Evolutionary conservation across 2,797 vertebrate genomes (phyloP).

Genomic region (Tolypeutes matacus): DNA sequence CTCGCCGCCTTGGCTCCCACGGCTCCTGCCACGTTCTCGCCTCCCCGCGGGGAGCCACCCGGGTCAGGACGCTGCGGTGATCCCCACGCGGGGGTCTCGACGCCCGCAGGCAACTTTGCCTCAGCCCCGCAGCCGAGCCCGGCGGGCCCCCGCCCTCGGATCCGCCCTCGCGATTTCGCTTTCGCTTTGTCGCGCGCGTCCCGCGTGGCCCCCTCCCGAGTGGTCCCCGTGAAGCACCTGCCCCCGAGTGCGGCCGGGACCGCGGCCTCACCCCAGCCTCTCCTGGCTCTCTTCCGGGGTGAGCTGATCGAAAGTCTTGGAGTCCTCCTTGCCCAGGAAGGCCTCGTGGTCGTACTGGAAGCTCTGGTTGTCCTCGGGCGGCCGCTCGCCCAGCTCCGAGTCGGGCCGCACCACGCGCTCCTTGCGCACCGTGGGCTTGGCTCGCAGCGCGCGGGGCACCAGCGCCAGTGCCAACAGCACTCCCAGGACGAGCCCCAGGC

Average conservation of each 20-base stretch:
- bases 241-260: not conserved
- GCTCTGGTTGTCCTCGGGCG: slow-evolving; percentile 93
- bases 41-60: slow-evolving; percentile 26
- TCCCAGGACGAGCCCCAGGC: slow-evolving; percentile 61
- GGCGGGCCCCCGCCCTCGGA: not conserved
- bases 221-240: slow-evolving; percentile 84
- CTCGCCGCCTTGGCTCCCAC: not conserved
- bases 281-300: slow-evolving; percentile 96
- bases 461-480: slow-evolving; percentile 85
- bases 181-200: slow-evolving; percentile 51
- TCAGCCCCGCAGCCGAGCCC: not conserved
- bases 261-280: slow-evolving; percentile 92
- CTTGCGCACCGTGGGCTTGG: slow-evolving; percentile 94
- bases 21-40: slow-evolving; percentile 85
- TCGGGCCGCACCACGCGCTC: slow-evolving; percentile 92
- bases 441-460: slow-evolving; percentile 81
- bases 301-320: slow-evolving; percentile 97
- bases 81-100: not conserved
- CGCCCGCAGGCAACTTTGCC: not conserved
- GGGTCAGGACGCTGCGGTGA: not conserved
- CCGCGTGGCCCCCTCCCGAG: slow-evolving; percentile 3
- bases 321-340: slow-evolving; percentile 97
- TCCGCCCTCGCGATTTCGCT: slow-evolving; percentile 43
- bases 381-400: slow-evolving; percentile 87
- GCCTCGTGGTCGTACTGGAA: slow-evolving; percentile 98